Conservation (phyloP, 2,113 vertebrate genomes). For the Holacanthus passer region DNA sequence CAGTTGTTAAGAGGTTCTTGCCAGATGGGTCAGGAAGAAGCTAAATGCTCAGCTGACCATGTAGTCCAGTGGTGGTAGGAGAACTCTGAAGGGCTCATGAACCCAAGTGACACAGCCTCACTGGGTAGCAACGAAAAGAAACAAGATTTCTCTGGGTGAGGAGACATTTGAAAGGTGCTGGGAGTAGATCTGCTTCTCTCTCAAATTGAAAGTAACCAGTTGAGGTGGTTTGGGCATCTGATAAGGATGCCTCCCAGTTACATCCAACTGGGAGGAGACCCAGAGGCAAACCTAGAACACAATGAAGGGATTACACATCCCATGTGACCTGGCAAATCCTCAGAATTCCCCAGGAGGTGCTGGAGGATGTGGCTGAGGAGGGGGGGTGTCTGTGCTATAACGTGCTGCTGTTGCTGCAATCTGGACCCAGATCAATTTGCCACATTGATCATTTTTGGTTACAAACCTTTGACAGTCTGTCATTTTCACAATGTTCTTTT, state of each 20-base stretch:
- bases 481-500: conserved; percentile 13
- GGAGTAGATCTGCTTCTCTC: background rate
- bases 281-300: conserved; percentile 11
- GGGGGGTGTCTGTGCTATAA: background rate
- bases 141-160: background rate
- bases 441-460: background rate
- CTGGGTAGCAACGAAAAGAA: background rate
- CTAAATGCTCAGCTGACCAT: background rate
- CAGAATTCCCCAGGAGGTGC: background rate
- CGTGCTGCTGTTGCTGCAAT: background rate
- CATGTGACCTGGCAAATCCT: conserved; percentile 6
- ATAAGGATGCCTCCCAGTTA: conserved; percentile 7
- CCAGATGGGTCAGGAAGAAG: background rate
- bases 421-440: background rate
- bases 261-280: conserved; percentile 32
- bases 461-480: background rate
- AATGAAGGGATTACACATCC: conserved; percentile 29
- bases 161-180: background rate
- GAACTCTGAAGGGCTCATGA: background rate
- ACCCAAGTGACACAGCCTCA: background rate
- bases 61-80: background rate
- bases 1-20: background rate
- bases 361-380: background rate
- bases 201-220: background rate
- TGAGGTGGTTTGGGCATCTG: background rate